Evolutionary conservation across 1,140 invertebrate species (phyloP).

Genomic region (Macrotrachela quadricornifera): DNA sequence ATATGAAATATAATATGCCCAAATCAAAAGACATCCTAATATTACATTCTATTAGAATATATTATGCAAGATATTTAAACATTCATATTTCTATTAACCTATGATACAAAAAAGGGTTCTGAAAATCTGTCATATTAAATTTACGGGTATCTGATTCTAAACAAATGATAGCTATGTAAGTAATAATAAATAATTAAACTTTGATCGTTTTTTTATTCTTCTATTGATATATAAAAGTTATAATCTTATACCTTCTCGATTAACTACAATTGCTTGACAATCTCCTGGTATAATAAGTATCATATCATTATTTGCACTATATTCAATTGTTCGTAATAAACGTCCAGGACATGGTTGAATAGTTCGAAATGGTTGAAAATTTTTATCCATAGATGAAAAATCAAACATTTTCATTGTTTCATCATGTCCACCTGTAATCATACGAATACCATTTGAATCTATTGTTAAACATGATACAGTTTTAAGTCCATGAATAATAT

Average conservation of each 20-base stretch:
- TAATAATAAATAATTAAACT: too few relatives aligned
- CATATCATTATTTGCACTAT: conserved; percentile 73
- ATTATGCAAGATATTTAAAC: too few relatives aligned
- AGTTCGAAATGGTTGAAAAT: conserved; percentile 67
- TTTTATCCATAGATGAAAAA: conserved; percentile 80
- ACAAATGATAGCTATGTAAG: too few relatives aligned
- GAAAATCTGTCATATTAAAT: too few relatives aligned
- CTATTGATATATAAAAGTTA: too few relatives aligned
- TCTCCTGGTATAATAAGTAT: conserved; percentile 77
- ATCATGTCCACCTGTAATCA: conserved; percentile 70
- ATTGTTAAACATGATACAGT: conserved; percentile 51
- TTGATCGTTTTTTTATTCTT: too few relatives aligned
- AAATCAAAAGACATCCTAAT: too few relatives aligned
- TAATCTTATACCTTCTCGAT: conserved; percentile 89
- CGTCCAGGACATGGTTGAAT: conserved; percentile 77
- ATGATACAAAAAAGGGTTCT: too few relatives aligned
- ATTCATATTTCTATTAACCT: too few relatives aligned
- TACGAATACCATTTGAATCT: conserved; percentile 69
- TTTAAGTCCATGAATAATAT: conserved; percentile 1
- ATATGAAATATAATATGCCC: too few relatives aligned
- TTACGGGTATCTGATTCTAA: too few relatives aligned
- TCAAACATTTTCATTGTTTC: conserved; percentile 93
- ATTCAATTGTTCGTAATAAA: conserved; percentile 67
- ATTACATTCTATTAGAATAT: too few relatives aligned
- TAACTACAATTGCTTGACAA: conserved; percentile 63